Evolutionary conservation across 1,140 invertebrate genomes (phyloP).

Genomic region (Stegodyphus mimosarum): DNA sequence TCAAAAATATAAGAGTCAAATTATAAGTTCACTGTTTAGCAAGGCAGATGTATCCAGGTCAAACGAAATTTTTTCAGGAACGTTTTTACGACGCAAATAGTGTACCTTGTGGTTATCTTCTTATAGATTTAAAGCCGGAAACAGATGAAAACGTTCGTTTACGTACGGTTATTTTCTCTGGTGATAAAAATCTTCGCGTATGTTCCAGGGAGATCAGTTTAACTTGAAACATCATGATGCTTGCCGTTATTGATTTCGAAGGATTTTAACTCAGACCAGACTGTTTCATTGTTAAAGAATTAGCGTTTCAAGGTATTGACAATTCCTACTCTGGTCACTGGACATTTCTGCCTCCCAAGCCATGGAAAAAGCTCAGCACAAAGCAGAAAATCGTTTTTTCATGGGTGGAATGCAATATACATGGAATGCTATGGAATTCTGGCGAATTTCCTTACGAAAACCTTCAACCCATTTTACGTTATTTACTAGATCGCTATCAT

Average conservation of each 20-base stretch:
- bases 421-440: too few relatives aligned
- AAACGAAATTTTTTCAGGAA: conserved; percentile 8
- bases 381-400: not conserved
- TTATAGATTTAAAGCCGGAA: conserved; percentile 7
- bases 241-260: conserved; percentile 1
- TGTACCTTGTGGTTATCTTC: conserved; percentile 9
- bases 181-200: not conserved
- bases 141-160: not conserved
- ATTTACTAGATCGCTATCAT: not conserved
- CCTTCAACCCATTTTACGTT: not conserved
- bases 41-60: conserved; percentile 16
- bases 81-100: not conserved
- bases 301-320: not conserved
- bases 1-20: conserved; percentile 28
- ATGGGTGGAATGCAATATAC: too few relatives aligned
- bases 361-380: too few relatives aligned
- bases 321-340: too few relatives aligned
- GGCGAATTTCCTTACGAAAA: too few relatives aligned
- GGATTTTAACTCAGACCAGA: not conserved
- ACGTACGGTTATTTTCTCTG: conserved; percentile 5
- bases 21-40: not conserved
- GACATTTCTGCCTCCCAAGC: too few relatives aligned
- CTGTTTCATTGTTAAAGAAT: too few relatives aligned
- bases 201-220: not conserved
- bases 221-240: not conserved